Percentiles rank a stretch among this genome's conserved stretches.
Evolutionary conservation across 2,113 vertebrate genomes (phyloP).

Genomic region (Arvicanthis niloticus): DNA sequence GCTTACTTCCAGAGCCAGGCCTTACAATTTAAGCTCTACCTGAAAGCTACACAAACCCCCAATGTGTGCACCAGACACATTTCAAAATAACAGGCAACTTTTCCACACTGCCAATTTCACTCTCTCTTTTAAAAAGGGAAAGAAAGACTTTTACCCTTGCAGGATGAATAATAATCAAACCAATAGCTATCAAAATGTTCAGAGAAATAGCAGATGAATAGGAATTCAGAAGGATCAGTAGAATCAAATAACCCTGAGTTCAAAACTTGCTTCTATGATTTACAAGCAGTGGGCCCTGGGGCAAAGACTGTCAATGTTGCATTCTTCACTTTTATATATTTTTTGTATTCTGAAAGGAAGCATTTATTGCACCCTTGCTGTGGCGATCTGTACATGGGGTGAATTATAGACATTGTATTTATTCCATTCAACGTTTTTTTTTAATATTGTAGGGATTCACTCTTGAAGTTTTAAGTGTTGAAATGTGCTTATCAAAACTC

Average conservation of each 20-base stretch:
- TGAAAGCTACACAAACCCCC: background rate
- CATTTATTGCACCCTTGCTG: background rate
- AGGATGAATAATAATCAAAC: conserved; percentile 32
- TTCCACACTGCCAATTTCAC: conserved; percentile 41
- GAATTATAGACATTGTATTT: background rate
- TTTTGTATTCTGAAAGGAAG: background rate
- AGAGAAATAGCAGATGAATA: background rate
- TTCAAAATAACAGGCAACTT: conserved; percentile 6
- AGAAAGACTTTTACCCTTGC: background rate
- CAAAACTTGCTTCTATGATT: background rate
- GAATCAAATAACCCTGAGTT: background rate
- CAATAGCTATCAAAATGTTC: background rate
- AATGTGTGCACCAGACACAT: background rate
- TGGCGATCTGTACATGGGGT: background rate
- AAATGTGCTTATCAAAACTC: background rate
- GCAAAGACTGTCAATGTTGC: background rate
- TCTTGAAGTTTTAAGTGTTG: background rate
- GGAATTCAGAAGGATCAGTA: background rate
- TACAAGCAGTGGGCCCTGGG: background rate
- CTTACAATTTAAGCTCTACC: background rate
- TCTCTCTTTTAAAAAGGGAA: background rate
- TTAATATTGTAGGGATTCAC: background rate
- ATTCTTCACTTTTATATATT: background rate
- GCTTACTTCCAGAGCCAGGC: background rate
- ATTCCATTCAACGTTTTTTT: background rate